Evolutionary conservation across 2,113 vertebrate genomes (phyloP).

Genomic region (Corythoichthys haematopterus): DNA sequence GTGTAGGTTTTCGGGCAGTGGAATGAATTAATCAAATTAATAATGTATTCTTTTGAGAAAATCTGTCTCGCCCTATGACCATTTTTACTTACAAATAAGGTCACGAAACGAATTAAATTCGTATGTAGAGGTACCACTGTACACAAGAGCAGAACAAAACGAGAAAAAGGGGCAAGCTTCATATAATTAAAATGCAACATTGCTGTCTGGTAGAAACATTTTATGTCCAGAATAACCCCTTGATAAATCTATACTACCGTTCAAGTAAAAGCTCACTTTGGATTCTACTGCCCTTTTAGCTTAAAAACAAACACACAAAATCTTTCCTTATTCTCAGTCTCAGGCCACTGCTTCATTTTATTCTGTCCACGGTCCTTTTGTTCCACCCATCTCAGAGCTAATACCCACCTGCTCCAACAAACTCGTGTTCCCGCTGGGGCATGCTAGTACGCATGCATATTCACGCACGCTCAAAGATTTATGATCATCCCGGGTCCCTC

Average conservation of each 20-base stretch:
- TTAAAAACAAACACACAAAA: slow-evolving; percentile 6
- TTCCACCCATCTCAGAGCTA: slow-evolving; percentile 38
- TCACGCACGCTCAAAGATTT: slow-evolving; percentile 44
- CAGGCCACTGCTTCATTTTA: slow-evolving; percentile 21
- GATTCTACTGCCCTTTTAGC: not conserved
- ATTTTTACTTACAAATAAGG: too few relatives aligned
- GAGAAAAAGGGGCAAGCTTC: not conserved
- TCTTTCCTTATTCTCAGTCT: slow-evolving; percentile 22
- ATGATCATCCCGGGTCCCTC: slow-evolving; percentile 48
- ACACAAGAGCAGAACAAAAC: not conserved
- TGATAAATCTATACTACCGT: too few relatives aligned
- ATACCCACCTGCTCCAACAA: slow-evolving; percentile 22
- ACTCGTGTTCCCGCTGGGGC: not conserved
- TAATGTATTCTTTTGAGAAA: too few relatives aligned
- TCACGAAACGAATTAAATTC: too few relatives aligned
- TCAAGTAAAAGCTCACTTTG: not conserved
- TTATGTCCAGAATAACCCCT: too few relatives aligned
- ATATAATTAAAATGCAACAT: not conserved
- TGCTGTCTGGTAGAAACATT: too few relatives aligned
- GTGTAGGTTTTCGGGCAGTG: too few relatives aligned
- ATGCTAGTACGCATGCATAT: slow-evolving; percentile 6
- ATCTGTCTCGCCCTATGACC: too few relatives aligned
- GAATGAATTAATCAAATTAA: too few relatives aligned
- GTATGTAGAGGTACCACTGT: too few relatives aligned
- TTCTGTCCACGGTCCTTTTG: slow-evolving; percentile 18